Conservation (phyloP, 2,113 vertebrate species). For the Misgurnus anguillicaudatus region DNA sequence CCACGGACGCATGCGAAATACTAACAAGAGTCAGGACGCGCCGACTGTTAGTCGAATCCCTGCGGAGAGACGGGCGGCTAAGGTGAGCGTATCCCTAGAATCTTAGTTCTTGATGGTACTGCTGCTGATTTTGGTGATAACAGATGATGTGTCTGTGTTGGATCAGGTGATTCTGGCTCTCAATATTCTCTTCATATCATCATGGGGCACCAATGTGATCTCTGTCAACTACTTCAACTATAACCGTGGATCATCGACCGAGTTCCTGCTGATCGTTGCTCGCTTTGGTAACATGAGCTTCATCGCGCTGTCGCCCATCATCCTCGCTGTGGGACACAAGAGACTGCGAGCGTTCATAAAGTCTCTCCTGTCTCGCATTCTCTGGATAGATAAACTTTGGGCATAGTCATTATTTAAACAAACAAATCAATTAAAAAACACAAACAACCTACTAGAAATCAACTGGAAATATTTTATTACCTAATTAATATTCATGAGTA, state of each 20-base stretch:
- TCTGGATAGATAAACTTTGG: neutral
- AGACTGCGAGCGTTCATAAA: neutral
- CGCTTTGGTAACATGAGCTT: conserved; percentile 70
- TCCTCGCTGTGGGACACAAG: conserved; percentile 28
- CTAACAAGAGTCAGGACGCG: conserved; percentile 34
- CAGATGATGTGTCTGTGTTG: neutral
- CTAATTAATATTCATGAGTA: no score
- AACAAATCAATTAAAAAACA: no score
- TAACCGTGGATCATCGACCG: conserved; percentile 58
- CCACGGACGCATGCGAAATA: conserved; percentile 58
- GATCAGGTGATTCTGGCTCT: conserved; percentile 75
- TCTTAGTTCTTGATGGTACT: neutral
- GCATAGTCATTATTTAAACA: no score
- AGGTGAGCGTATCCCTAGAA: conserved; percentile 59
- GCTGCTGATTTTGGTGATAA: neutral
- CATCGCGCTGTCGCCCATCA: conserved; percentile 24
- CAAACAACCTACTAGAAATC: no score
- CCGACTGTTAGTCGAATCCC: conserved; percentile 66
- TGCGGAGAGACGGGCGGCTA: conserved; percentile 75
- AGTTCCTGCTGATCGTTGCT: conserved; percentile 71
- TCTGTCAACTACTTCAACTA: conserved; percentile 81
- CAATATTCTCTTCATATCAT: conserved; percentile 74
- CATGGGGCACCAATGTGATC: conserved; percentile 77
- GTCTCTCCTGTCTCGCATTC: neutral
- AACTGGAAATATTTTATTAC: no score